Percentiles rank a stretch among this genome's conserved stretches.
phyloP scores from a whole-genome alignment of 2,797 vertebrate species.

The Champsocephalus gunnari region DNA sequence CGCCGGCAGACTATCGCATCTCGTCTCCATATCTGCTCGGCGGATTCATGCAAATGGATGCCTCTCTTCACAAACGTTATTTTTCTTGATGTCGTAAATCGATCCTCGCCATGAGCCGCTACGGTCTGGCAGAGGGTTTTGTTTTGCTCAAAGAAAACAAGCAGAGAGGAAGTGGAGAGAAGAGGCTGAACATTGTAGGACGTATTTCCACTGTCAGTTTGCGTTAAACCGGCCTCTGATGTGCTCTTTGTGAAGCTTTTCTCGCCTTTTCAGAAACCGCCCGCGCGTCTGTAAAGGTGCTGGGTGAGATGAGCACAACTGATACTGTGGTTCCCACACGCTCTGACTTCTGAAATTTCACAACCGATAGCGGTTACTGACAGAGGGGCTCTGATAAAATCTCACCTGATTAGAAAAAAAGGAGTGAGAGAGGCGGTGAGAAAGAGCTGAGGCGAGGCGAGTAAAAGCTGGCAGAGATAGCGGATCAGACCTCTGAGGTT shows the following conservation, averaged over 20 bases:
- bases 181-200: constrained; percentile 56
- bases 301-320: constrained; percentile 79
- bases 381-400: constrained; percentile 79
- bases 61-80: constrained; percentile 41
- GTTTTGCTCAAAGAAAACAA: constrained; percentile 58
- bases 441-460: constrained; percentile 54
- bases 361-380: constrained; percentile 84
- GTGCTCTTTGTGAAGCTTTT: constrained; percentile 80
- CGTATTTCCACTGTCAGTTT: constrained; percentile 83
- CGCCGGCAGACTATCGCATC: constrained; percentile 59
- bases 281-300: constrained; percentile 77
- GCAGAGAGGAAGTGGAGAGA: constrained; percentile 47
- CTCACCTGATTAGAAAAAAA: constrained; percentile 80
- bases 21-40: constrained; percentile 49
- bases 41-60: constrained; percentile 58
- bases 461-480: constrained; percentile 59
- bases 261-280: constrained; percentile 80
- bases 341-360: constrained; percentile 85
- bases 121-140: constrained; percentile 29
- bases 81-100: constrained; percentile 63
- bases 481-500: constrained; percentile 73
- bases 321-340: constrained; percentile 84
- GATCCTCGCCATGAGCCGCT: constrained; percentile 58
- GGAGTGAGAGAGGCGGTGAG: constrained; percentile 49
- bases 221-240: constrained; percentile 75